These are phyloP conservation scores for Mormoops blainvillei DNA, from an alignment of 2,113 vertebrate species.

Conservation along the genomic window DNA sequence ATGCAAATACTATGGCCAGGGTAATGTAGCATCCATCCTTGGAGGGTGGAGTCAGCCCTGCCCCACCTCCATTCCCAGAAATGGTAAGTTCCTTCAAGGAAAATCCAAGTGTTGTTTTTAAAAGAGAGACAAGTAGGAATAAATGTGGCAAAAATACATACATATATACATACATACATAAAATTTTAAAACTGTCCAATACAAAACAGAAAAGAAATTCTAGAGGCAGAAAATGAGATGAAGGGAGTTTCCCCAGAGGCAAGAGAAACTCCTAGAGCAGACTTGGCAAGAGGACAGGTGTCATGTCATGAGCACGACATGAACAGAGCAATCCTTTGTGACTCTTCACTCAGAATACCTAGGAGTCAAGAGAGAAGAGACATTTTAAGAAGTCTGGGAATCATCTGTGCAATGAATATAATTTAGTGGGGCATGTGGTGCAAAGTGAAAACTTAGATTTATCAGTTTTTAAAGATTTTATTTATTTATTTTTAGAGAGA, in stretches of 20 bases:
- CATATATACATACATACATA: neutral
- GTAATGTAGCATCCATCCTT: neutral
- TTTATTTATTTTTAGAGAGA: no score
- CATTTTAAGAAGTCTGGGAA: neutral
- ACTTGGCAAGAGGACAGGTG: neutral
- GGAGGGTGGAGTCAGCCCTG: neutral
- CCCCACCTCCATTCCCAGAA: neutral
- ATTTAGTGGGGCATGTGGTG: neutral
- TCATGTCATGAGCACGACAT: accelerated
- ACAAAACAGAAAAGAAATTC: neutral
- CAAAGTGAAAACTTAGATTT: neutral
- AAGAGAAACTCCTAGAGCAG: neutral
- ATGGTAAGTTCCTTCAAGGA: neutral
- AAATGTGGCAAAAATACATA: neutral
- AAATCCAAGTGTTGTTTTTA: neutral
- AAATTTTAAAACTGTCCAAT: neutral
- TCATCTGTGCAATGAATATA: neutral
- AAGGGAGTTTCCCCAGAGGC: neutral
- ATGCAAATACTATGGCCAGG: neutral
- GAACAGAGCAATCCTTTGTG: neutral
- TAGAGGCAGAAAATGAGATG: neutral
- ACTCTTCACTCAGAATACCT: neutral
- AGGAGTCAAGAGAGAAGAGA: neutral
- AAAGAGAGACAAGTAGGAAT: neutral
- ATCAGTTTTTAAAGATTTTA: no score